Percentiles rank a stretch among this genome's conserved stretches.
phyloP scores from a whole-genome alignment of 2,797 vertebrate species.

The Falco concolor region DNA sequence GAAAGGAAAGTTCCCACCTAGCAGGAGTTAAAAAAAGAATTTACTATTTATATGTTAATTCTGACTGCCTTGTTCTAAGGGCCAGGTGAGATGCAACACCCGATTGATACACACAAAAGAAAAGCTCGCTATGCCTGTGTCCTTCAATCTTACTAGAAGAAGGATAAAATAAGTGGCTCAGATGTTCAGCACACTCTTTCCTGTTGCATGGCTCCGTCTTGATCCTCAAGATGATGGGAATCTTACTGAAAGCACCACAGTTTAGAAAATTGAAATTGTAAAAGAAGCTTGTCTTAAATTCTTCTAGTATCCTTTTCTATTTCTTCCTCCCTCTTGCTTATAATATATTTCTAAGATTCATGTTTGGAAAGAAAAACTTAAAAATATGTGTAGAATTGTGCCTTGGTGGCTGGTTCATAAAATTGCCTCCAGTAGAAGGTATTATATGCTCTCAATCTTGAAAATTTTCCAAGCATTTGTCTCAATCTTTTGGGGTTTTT shows the following conservation, averaged over 20 bases:
- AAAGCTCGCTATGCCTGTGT: neutral
- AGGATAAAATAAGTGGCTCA: neutral
- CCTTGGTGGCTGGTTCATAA: neutral
- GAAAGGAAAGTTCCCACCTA: neutral
- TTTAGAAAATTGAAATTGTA: neutral
- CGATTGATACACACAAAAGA: neutral
- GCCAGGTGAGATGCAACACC: neutral
- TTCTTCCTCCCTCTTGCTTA: neutral
- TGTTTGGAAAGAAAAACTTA: neutral
- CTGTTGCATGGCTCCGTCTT: neutral
- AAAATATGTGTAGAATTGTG: neutral
- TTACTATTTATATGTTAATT: neutral
- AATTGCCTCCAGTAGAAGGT: neutral
- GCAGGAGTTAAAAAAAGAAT: neutral
- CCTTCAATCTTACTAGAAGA: neutral
- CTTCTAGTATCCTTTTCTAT: neutral
- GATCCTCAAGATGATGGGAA: neutral
- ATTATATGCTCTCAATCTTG: neutral
- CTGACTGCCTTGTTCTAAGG: neutral
- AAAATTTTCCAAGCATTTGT: neutral
- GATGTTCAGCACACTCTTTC: neutral
- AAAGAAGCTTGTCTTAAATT: neutral
- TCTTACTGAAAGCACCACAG: neutral
- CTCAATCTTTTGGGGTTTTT: neutral
- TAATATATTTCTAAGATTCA: neutral